Evolutionary conservation across 2,797 vertebrate species (phyloP), one percentile per base, ranked within the genome.

Genomic region (Cirrhinus molitorella): DNA sequence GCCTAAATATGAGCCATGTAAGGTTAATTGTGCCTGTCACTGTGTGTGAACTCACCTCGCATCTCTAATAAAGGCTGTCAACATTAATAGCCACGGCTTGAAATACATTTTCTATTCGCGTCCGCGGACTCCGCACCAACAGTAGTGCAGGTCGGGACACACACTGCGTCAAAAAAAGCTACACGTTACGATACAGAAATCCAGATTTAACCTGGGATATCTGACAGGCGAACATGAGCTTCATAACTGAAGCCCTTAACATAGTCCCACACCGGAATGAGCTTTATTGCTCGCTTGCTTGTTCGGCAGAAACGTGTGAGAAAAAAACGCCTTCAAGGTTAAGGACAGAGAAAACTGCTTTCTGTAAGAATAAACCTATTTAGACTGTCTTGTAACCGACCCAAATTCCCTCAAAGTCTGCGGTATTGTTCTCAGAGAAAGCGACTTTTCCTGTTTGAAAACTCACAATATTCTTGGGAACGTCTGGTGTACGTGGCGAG

Each of bases 31-130:
- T 49, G 51, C 5, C 40, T 47, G 73, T 77, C 82, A 59, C 47
- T 25, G 37, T 67, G 40, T 45, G 25, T 53, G 21, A 63, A 49
- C 19, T 1, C 25, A 34, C 21, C 13, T 34, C 55, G 23, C 72
- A 55, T 55, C 77, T 70, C 68, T 84, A 65, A 79, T 53, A 72
- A n/a, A 57, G 25, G 45, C 77, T 79, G 67, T 79, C 67, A 72
- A 83, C 74, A 51, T 51, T 59, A 70, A 73, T 65, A 80, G 23
- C 28, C 19, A n/a, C 10, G 11, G 14, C 66, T 78, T 71, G 43
- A 83, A 83, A 83, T 71, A 78, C 74, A 37, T 61, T 40, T 76
- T 76, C 72, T 59, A 83, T 83, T 76, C 31, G 45, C 31, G 47
- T 68, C n/a, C n/a, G n/a, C 2, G 31, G 31, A 34, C 31, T 34